These are phyloP conservation scores for Bombus consobrinus DNA, from an alignment of 1,140 invertebrate genomes.

Conservation along the genomic window DNA sequence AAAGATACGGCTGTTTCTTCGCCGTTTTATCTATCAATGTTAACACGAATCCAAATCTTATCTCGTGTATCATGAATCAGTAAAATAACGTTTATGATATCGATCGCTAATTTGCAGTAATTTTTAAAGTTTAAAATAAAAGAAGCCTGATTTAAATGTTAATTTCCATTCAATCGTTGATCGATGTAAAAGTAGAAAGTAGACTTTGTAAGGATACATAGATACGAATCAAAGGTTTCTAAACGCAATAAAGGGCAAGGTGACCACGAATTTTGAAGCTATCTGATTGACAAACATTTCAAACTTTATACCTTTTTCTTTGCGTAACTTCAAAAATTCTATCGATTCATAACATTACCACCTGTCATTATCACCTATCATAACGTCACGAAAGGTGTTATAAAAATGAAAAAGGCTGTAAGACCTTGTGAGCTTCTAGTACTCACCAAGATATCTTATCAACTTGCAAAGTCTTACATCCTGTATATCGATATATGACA, in stretches of 20 bases:
- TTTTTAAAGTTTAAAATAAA: background rate
- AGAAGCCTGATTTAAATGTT: background rate
- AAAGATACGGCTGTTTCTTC: background rate
- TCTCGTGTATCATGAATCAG: background rate
- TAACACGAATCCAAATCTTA: background rate
- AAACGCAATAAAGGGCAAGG: background rate
- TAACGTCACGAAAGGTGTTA: background rate
- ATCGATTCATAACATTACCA: background rate
- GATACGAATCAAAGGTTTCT: background rate
- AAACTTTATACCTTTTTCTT: background rate
- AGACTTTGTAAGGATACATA: background rate
- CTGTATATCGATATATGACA: background rate
- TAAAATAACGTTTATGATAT: background rate
- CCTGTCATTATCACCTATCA: background rate
- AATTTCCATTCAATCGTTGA: background rate
- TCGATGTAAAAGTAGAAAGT: background rate
- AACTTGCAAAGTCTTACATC: background rate
- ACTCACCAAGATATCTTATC: background rate
- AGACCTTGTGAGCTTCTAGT: background rate
- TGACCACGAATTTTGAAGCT: background rate
- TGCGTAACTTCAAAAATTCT: background rate
- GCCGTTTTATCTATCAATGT: background rate
- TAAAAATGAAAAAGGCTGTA: background rate
- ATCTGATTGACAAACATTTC: background rate
- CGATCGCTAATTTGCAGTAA: background rate